Evolutionary conservation across 2,113 vertebrate genomes (phyloP).

Genomic region (Dromas ardeola): DNA sequence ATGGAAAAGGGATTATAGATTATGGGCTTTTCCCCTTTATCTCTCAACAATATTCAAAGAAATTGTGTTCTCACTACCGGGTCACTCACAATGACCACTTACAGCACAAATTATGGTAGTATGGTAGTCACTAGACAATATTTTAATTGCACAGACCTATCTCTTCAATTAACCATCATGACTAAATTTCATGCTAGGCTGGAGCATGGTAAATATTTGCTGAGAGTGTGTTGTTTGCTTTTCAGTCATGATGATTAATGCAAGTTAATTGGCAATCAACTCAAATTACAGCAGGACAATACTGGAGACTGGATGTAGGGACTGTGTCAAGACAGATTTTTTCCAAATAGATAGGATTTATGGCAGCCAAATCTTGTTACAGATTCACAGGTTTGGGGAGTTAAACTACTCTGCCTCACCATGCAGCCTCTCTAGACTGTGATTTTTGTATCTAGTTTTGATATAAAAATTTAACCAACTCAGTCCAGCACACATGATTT

Average conservation of each 20-base stretch:
- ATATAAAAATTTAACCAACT: background rate
- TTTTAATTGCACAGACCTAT: slow-evolving; percentile 22
- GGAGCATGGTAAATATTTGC: slow-evolving; percentile 32
- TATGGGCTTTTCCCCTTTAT: background rate
- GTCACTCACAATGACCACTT: background rate
- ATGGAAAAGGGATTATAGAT: background rate
- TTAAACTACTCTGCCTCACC: background rate
- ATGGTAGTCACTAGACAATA: background rate
- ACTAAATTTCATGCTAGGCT: slow-evolving; percentile 29
- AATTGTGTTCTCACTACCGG: background rate
- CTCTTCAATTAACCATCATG: slow-evolving; percentile 19
- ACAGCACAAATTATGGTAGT: background rate
- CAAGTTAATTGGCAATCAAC: slow-evolving; percentile 41
- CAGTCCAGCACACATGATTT: background rate
- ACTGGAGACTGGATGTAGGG: background rate
- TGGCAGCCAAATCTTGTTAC: background rate
- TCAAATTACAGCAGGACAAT: slow-evolving; percentile 26
- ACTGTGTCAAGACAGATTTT: slow-evolving; percentile 6
- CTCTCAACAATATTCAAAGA: background rate
- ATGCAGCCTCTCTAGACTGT: background rate
- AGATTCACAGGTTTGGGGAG: background rate
- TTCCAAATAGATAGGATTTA: background rate
- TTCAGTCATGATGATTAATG: slow-evolving; percentile 40
- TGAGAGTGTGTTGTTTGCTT: slow-evolving; percentile 14
- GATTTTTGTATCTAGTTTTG: background rate